phyloP scores from a whole-genome alignment of 2,888 invertebrate species.

The Apamea monoglypha region DNA sequence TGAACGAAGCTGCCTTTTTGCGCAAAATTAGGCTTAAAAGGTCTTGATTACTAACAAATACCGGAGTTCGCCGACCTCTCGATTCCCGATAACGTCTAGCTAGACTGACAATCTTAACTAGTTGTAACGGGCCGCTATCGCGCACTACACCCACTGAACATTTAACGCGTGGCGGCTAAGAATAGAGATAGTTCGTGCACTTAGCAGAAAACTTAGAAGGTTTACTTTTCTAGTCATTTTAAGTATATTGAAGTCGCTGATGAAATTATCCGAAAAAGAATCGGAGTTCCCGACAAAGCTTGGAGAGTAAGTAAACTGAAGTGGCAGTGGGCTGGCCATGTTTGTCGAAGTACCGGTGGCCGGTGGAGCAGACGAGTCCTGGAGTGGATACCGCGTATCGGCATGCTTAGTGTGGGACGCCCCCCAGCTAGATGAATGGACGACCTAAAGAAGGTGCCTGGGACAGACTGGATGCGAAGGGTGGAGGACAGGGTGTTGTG shows the following conservation, averaged over 20 bases:
- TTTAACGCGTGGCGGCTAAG: conserved; percentile 41
- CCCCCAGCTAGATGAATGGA: too few relatives aligned
- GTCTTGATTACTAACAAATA: conserved; percentile 31
- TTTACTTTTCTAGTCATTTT: not conserved
- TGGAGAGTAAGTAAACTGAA: too few relatives aligned
- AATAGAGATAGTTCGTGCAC: conserved; percentile 5
- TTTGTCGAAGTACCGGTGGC: too few relatives aligned
- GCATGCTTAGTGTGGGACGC: too few relatives aligned
- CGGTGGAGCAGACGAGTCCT: too few relatives aligned
- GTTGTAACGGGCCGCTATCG: conserved; percentile 57
- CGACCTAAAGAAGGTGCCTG: too few relatives aligned
- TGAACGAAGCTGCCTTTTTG: not conserved
- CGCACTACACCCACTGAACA: conserved; percentile 55
- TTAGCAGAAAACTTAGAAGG: conserved; percentile 22
- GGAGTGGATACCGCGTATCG: too few relatives aligned
- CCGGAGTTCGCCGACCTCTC: conserved; percentile 48
- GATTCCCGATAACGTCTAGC: conserved; percentile 48
- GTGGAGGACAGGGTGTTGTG: too few relatives aligned
- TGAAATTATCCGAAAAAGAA: too few relatives aligned
- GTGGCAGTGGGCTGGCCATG: too few relatives aligned
- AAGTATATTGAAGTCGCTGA: not conserved
- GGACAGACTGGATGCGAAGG: too few relatives aligned
- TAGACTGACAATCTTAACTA: conserved; percentile 53
- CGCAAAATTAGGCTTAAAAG: conserved; percentile 24
- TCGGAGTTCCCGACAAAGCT: too few relatives aligned